phyloP scores from a whole-genome alignment of 35 echinoderm and acorn worm genomes.

The Eucidaris tribuloides region DNA sequence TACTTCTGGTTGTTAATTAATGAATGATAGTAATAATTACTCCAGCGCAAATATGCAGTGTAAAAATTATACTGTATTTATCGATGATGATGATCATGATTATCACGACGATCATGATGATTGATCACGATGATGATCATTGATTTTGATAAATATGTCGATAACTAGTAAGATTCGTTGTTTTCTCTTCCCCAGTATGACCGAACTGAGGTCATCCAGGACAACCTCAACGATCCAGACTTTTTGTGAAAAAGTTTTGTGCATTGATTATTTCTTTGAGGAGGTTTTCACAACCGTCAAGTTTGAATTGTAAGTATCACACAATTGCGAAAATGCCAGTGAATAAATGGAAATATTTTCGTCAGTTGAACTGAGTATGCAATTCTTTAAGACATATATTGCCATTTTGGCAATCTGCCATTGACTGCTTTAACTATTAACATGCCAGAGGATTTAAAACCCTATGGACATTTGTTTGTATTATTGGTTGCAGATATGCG shows the following conservation, averaged over 20 bases:
- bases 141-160: too few relatives aligned
- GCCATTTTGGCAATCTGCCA: too few relatives aligned
- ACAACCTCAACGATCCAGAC: constrained; percentile 82
- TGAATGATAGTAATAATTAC: not conserved
- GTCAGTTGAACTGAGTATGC: too few relatives aligned
- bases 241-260: constrained; percentile 95
- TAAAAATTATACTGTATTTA: not conserved
- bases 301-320: constrained; percentile 98
- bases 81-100: not conserved
- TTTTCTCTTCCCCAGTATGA: constrained; percentile 43
- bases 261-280: constrained; percentile 89
- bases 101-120: too few relatives aligned
- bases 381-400: too few relatives aligned
- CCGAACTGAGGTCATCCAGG: constrained; percentile 74
- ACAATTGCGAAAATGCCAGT: too few relatives aligned
- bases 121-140: too few relatives aligned
- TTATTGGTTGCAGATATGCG: too few relatives aligned
- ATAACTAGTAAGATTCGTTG: not conserved
- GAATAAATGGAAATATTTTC: too few relatives aligned
- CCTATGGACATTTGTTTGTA: too few relatives aligned
- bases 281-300: constrained; percentile 75
- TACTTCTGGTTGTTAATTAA: not conserved
- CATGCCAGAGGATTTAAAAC: too few relatives aligned
- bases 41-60: not conserved
- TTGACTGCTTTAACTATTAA: too few relatives aligned